Evolutionary conservation across 1,140 invertebrate species (phyloP), one percentile per base, ranked within the genome.

Genomic region (Apis laboriosa): DNA sequence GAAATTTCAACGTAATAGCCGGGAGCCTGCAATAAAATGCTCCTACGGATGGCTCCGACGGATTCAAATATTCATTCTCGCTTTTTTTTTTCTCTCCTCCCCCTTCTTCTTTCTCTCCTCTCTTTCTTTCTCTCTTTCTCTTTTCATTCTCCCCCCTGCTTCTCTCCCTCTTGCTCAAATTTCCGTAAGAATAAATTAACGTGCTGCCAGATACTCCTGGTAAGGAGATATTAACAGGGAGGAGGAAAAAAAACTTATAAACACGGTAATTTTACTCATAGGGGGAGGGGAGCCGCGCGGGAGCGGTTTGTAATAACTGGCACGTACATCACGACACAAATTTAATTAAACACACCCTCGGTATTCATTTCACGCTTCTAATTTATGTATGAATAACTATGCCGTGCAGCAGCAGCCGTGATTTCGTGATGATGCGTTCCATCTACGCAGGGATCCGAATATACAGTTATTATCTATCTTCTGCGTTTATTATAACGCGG

Each of bases 331-430:
- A 93, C 86, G 90, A 92, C 90, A 86, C 91, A 91, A 91, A 92
- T 94, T 94, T 94, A 94, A 94, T 94, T 94, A 94, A 94, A 93
- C 90, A 91, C 87, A 81, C 90, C 86, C 88, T 86, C 88, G 92
- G 89, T 91, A 92, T 93, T 93, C 92, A 92, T 93, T 93, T 91
- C 88, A 84, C 85, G 90, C 87, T 88, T 89, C 90, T 93, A 93
- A 93, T 93, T 93, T 93, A 93, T 93, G 92, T 92, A 91, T 91
- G 92, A 92, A 92, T 92, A 92, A 93, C 91, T 93, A 84, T 88
- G 85, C 77, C 90, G 86, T 91, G 91, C 87, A 89, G 90, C 21
- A 77, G 77, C 13, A 77, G 75, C 83, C 80, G 84, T 87, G 90
- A 86, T 92, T 90, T 89, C 84, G 83, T 84, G 89, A 90, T 43